phyloP scores from a whole-genome alignment of 2,888 invertebrate genomes.

The Hirtodrosophila histrioides region DNA sequence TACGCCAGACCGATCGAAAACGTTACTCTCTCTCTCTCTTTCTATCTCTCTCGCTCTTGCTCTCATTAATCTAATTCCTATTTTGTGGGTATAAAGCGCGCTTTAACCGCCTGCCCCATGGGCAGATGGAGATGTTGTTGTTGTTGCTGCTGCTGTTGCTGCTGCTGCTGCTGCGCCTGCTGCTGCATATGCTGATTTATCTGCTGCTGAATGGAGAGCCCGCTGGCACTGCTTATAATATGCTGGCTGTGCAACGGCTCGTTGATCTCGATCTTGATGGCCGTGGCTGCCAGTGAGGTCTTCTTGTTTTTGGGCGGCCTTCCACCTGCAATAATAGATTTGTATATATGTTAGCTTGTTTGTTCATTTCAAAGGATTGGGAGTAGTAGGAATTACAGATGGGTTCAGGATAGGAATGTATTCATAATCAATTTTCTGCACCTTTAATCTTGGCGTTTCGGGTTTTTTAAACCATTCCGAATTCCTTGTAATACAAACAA shows the following conservation, averaged over 20 bases:
- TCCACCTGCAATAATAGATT: conserved; percentile 70
- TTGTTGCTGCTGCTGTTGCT: conserved; percentile 69
- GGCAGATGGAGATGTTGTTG: conserved; percentile 77
- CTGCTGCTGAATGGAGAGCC: conserved; percentile 82
- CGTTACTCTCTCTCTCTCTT: conserved; percentile 9
- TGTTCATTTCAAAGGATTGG: too few species aligned
- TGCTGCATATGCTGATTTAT: conserved; percentile 82
- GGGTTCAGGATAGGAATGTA: too few species aligned
- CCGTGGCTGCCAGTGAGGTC: conserved; percentile 72
- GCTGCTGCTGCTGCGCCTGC: conserved; percentile 71
- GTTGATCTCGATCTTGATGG: conserved; percentile 83
- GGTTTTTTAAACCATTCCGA: too few species aligned
- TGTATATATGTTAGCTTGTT: too few species aligned
- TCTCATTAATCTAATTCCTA: conserved; percentile 49
- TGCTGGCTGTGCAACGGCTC: conserved; percentile 82
- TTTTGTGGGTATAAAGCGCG: conserved; percentile 83
- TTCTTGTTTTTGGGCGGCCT: conserved; percentile 84
- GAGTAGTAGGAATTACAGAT: too few species aligned
- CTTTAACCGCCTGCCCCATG: conserved; percentile 81
- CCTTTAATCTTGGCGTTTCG: too few species aligned
- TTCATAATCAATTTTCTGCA: too few species aligned
- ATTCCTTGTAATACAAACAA: too few species aligned
- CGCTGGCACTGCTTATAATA: conserved; percentile 82
- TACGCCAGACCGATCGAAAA: conserved; percentile 43
- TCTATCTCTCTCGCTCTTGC: conserved; percentile 1